A percentile compares a stretch with the other conserved stretches of the same genome.
These are phyloP conservation scores for Ophioderma brevispina DNA, from an alignment of 35 echinoderm and acorn worm species.

Conservation along the genomic window DNA sequence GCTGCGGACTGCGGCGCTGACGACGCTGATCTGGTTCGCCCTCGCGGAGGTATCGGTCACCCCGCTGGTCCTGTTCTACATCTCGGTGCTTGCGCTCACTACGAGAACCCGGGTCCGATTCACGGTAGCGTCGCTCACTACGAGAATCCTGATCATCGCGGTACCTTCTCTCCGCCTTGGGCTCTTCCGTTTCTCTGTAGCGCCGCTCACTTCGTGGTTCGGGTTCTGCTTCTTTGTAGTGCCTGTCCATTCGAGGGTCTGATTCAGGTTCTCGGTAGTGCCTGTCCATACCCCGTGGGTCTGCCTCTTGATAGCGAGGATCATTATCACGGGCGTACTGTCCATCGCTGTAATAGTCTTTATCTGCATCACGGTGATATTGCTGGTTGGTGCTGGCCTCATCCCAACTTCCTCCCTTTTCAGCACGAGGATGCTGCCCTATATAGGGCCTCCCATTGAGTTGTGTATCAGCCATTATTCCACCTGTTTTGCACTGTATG, in stretches of 20 bases:
- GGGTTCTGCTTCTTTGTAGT: background rate
- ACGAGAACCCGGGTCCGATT: background rate
- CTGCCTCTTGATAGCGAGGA: no score
- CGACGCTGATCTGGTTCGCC: background rate
- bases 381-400: background rate
- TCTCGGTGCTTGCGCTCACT: background rate
- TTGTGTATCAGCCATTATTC: background rate
- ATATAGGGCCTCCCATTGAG: background rate
- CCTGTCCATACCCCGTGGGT: background rate
- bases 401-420: conserved; percentile 1
- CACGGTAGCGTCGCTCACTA: background rate
- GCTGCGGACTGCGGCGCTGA: background rate
- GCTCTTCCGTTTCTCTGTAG: background rate
- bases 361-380: background rate
- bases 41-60: background rate
- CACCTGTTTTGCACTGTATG: background rate
- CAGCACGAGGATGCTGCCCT: background rate
- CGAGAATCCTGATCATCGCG: background rate
- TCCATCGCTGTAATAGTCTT: background rate
- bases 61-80: background rate
- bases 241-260: background rate
- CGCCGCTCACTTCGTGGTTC: background rate
- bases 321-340: background rate
- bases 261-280: background rate
- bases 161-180: background rate